Percentiles rank a stretch among this genome's conserved stretches.
Evolutionary conservation across 1,140 invertebrate species (phyloP).

Genomic region (Zaprionus camerounensis): DNA sequence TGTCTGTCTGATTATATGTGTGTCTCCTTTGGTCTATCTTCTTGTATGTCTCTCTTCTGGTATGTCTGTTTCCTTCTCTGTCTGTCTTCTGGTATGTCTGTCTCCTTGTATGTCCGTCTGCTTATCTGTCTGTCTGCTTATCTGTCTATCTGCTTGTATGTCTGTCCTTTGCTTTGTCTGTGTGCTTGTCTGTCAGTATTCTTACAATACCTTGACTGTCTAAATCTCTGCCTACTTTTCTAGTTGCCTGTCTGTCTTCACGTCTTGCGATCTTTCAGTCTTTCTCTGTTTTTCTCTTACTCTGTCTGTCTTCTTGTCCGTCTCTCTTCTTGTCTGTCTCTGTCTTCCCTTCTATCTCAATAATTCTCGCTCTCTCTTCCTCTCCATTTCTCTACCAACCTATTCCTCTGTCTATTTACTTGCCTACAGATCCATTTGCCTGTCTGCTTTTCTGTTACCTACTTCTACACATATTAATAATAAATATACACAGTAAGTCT

Average conservation of each 20-base stretch:
- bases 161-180: not conserved
- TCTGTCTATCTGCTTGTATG: not conserved
- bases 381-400: no score
- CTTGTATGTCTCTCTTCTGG: not conserved
- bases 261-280: not conserved
- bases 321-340: not conserved
- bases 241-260: not conserved
- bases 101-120: not conserved
- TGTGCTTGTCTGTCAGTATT: not conserved
- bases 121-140: not conserved
- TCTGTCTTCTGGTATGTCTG: not conserved
- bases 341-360: not conserved
- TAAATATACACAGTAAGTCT: not conserved
- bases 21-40: no score
- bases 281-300: not conserved
- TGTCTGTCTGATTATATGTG: not conserved
- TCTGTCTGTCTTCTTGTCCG: not conserved
- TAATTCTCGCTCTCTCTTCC: not conserved
- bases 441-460: no score
- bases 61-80: not conserved
- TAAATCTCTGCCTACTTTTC: no score
- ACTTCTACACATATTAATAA: no score
- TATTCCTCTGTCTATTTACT: not conserved
- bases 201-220: not conserved
- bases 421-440: not conserved